These are phyloP conservation scores for Oligia fasciuncula DNA, from an alignment of 2,888 invertebrate genomes.

Conservation along the genomic window DNA sequence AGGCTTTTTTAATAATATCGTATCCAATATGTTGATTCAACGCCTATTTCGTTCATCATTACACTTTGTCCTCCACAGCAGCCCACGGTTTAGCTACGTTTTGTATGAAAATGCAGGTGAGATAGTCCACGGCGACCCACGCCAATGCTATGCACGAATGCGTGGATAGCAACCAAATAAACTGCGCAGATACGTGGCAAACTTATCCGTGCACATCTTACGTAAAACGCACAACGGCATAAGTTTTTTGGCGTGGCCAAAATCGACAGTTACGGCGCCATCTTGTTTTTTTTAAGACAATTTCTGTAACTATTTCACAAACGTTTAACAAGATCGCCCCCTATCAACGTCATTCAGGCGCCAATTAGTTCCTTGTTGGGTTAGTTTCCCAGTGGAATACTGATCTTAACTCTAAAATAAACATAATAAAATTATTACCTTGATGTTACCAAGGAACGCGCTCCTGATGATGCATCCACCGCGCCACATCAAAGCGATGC, in stretches of 20 bases:
- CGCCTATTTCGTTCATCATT: not conserved
- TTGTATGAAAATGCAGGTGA: not conserved
- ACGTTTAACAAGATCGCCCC: not conserved
- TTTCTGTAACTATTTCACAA: not conserved
- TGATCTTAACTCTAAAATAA: no score
- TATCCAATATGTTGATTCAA: not conserved
- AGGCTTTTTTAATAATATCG: not conserved
- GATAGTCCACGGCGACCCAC: not conserved
- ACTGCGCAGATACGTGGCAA: not conserved
- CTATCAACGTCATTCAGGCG: not conserved
- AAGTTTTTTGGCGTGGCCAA: no score
- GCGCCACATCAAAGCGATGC: constrained; percentile 99
- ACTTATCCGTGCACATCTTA: not conserved
- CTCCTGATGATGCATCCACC: constrained; percentile 99
- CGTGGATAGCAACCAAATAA: not conserved
- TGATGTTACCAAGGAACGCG: constrained; percentile 88
- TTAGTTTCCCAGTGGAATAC: not conserved
- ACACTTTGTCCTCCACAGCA: no score
- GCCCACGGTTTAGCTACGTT: not conserved
- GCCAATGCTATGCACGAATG: not conserved
- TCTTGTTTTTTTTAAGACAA: not conserved
- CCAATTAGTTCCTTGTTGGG: not conserved
- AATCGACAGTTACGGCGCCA: not conserved
- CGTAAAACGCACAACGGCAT: not conserved
- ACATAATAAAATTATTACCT: constrained; percentile 70